These are phyloP conservation scores for Syngnathus typhle DNA, from an alignment of 2,113 vertebrate genomes.

Conservation along the genomic window DNA sequence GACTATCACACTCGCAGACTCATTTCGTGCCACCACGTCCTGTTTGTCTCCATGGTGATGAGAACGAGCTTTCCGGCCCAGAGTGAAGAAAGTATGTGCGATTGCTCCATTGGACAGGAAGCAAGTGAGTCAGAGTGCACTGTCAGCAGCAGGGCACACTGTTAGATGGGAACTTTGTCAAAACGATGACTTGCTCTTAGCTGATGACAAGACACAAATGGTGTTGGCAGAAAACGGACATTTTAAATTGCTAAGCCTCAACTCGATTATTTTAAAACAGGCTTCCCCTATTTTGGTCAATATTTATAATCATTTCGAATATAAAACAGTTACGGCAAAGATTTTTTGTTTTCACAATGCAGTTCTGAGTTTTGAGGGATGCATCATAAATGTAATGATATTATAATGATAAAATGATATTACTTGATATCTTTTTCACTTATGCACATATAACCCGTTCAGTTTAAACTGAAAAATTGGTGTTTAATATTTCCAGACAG, in stretches of 20 bases:
- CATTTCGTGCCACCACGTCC: conserved; percentile 71
- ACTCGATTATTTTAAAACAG: too few species aligned
- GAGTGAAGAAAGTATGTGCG: conserved; percentile 44
- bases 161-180: conserved; percentile 39
- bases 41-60: conserved; percentile 70
- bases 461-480: too few species aligned
- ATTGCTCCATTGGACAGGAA: conserved; percentile 67
- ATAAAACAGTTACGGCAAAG: too few species aligned
- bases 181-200: conserved; percentile 1
- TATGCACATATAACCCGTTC: too few species aligned
- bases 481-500: too few species aligned
- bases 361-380: too few species aligned
- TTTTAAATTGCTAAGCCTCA: background rate
- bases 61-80: conserved; percentile 64
- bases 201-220: conserved; percentile 12
- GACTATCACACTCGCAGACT: conserved; percentile 52
- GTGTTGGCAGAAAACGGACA: background rate
- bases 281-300: too few species aligned
- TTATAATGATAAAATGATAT: too few species aligned
- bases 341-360: too few species aligned
- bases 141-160: conserved; percentile 51
- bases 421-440: too few species aligned
- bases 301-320: too few species aligned
- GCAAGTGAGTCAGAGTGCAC: conserved; percentile 44
- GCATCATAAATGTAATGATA: too few species aligned